These are phyloP conservation scores for Poeciliopsis gracilis DNA, from an alignment of 2,797 vertebrate species.

Conservation along the genomic window DNA sequence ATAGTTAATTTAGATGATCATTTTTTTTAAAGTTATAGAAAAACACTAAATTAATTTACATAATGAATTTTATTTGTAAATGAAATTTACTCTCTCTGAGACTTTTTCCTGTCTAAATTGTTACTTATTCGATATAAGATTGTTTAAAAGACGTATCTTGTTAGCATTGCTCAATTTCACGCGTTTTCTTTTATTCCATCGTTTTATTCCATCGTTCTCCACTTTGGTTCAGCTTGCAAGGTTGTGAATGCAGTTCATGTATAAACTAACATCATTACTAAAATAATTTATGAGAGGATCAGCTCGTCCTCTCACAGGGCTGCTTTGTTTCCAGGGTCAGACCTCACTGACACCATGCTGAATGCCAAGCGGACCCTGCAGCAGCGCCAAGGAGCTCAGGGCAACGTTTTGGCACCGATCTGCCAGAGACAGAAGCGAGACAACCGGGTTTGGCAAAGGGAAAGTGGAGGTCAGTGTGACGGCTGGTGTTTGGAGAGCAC, in stretches of 20 bases:
- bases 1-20: too few relatives aligned
- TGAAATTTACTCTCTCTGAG: slow-evolving; percentile 35
- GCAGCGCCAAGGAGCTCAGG: slow-evolving; percentile 60
- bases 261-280: slow-evolving; percentile 5
- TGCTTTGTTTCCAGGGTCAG: slow-evolving; percentile 61
- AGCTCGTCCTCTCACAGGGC: slow-evolving; percentile 49
- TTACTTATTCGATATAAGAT: slow-evolving; percentile 42
- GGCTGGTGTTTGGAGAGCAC: slow-evolving; percentile 72
- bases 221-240: neutral
- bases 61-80: too few relatives aligned
- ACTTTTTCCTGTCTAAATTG: slow-evolving; percentile 17
- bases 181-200: neutral
- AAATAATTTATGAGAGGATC: slow-evolving; percentile 46
- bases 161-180: too few relatives aligned
- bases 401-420: slow-evolving; percentile 57
- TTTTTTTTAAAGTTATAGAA: too few relatives aligned
- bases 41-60: too few relatives aligned
- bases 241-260: neutral
- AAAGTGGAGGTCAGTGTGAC: slow-evolving; percentile 79
- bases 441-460: slow-evolving; percentile 76
- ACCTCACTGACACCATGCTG: slow-evolving; percentile 54
- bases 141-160: slow-evolving; percentile 18
- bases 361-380: slow-evolving; percentile 62
- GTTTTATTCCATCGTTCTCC: neutral
- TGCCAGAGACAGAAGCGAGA: slow-evolving; percentile 58